Evolutionary conservation across 1,140 invertebrate genomes (phyloP).

Genomic region (Planococcus citri): DNA sequence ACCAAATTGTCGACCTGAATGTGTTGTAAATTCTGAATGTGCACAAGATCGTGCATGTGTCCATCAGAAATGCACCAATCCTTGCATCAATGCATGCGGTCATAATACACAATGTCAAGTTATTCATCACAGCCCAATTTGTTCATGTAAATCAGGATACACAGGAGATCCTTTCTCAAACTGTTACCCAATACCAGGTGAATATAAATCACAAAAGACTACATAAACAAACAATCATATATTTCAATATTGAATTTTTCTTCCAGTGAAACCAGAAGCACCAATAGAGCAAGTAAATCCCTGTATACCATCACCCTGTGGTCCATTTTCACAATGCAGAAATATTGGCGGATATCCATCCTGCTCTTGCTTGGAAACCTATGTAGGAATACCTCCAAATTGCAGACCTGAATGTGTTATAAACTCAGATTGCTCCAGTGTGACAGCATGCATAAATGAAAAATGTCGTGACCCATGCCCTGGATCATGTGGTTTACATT

Average conservation of each 20-base stretch:
- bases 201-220: no score
- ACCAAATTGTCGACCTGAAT: conserved; percentile 41
- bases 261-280: conserved; percentile 30
- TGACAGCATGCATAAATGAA: conserved; percentile 47
- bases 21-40: conserved; percentile 38
- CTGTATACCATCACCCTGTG: conserved; percentile 40
- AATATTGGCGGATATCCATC: conserved; percentile 42
- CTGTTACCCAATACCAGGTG: conserved; percentile 39
- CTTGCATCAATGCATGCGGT: conserved; percentile 40
- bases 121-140: conserved; percentile 44
- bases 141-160: conserved; percentile 38
- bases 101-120: conserved; percentile 39
- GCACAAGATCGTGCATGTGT: conserved; percentile 37
- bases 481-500: conserved; percentile 48
- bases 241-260: conserved; percentile 23
- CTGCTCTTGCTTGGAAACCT: conserved; percentile 45
- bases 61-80: conserved; percentile 41
- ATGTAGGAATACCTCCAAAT: conserved; percentile 53
- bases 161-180: conserved; percentile 45
- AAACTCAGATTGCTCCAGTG: conserved; percentile 48
- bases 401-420: conserved; percentile 55
- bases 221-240: neutral
- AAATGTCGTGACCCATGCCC: conserved; percentile 57
- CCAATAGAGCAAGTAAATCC: conserved; percentile 30
- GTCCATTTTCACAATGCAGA: conserved; percentile 39